phyloP scores from a whole-genome alignment of 1,140 invertebrate genomes.

The Hesperophylax magnus region DNA sequence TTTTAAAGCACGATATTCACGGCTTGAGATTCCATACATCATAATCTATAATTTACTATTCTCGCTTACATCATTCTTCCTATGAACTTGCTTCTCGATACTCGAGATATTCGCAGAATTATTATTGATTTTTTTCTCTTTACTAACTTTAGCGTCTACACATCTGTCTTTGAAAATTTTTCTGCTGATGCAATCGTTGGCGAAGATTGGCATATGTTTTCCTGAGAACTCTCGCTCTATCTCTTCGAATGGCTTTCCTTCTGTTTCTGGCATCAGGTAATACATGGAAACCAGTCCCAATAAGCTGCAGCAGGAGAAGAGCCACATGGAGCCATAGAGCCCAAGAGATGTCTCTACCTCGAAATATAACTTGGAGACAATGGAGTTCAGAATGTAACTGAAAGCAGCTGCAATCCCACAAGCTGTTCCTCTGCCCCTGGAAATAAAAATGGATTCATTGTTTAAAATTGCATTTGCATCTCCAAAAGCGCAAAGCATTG shows the following conservation, averaged over 20 bases:
- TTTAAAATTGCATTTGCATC: neutral
- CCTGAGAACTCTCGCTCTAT: conserved; percentile 76
- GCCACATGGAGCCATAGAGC: conserved; percentile 73
- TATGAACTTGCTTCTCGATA: conserved; percentile 13
- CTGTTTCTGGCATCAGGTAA: conserved; percentile 85
- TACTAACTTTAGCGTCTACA: neutral
- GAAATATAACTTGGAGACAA: conserved; percentile 76
- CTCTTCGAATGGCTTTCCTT: conserved; percentile 82
- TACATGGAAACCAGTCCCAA: conserved; percentile 74
- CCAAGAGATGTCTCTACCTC: conserved; percentile 68
- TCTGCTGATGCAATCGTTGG: conserved; percentile 64
- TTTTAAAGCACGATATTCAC: neutral
- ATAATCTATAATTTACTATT: conserved; percentile 14
- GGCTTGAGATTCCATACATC: too few species aligned
- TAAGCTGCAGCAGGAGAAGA: conserved; percentile 74
- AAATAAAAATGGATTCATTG: conserved; percentile 51
- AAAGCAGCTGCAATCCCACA: conserved; percentile 72
- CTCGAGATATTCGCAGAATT: conserved; percentile 36
- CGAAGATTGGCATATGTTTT: conserved; percentile 62
- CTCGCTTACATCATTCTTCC: neutral
- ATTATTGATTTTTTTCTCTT: neutral
- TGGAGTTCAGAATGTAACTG: conserved; percentile 74
- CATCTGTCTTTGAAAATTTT: conserved; percentile 34
- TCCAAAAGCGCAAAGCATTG: too few species aligned
- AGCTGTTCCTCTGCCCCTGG: conserved; percentile 71